These are phyloP conservation scores for Plutella xylostella DNA, from an alignment of 2,888 invertebrate species.

Conservation along the genomic window DNA sequence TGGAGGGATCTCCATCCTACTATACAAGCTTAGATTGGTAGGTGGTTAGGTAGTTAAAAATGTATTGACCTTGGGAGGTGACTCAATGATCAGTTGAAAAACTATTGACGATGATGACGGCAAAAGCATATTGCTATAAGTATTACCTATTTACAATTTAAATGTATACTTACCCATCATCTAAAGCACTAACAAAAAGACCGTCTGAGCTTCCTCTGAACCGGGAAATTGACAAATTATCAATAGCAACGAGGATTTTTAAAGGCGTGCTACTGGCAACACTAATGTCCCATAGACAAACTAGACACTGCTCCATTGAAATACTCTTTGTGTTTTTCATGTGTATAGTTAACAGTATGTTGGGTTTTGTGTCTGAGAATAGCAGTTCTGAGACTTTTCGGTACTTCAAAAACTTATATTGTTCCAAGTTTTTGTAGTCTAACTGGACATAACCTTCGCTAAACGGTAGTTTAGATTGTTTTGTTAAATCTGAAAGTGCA, in stretches of 20 bases:
- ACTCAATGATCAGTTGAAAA: too few species aligned
- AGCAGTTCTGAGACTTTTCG: slow-evolving; percentile 33
- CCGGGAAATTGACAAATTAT: slow-evolving; percentile 37
- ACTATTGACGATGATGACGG: too few species aligned
- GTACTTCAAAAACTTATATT: slow-evolving; percentile 27
- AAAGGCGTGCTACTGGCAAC: slow-evolving; percentile 38
- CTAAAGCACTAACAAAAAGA: slow-evolving; percentile 44
- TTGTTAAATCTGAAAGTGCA: slow-evolving; percentile 28
- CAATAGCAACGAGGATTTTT: slow-evolving; percentile 44
- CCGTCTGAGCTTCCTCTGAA: slow-evolving; percentile 44
- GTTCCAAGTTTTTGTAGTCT: slow-evolving; percentile 25
- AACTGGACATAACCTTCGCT: slow-evolving; percentile 43
- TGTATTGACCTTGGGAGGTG: too few species aligned
- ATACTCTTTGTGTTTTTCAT: slow-evolving; percentile 22
- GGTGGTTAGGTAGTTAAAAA: too few species aligned
- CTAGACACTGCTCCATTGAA: slow-evolving; percentile 27
- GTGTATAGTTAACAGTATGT: slow-evolving; percentile 45
- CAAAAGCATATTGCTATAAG: too few species aligned
- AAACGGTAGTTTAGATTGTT: slow-evolving; percentile 37
- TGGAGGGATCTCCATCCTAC: too few species aligned
- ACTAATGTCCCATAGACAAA: slow-evolving; percentile 54
- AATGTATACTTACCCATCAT: slow-evolving; percentile 41
- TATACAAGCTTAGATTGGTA: too few species aligned
- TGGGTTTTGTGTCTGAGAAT: slow-evolving; percentile 40
- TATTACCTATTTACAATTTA: not conserved